Percentiles rank a stretch among this genome's conserved stretches.
phyloP scores from a whole-genome alignment of 2,888 invertebrate species.

The Sericinus montela region DNA sequence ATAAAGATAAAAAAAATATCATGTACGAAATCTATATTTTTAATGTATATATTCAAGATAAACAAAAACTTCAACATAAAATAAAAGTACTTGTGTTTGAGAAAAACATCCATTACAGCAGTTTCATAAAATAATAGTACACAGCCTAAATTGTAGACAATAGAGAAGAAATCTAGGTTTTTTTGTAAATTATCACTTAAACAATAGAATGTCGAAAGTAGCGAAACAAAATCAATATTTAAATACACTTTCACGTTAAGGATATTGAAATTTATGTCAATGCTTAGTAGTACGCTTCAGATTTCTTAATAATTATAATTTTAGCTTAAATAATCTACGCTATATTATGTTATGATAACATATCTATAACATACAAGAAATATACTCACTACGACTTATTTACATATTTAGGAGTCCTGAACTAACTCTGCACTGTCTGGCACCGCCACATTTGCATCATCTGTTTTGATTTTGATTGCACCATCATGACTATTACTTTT shows the following conservation, averaged over 20 bases:
- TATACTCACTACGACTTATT: not conserved
- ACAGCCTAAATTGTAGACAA: not conserved
- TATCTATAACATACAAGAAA: not conserved
- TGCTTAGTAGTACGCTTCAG: not conserved
- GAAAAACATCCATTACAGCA: too few species aligned
- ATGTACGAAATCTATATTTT: too few species aligned
- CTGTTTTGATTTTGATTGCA: not conserved
- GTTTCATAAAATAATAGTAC: not conserved
- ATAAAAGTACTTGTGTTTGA: too few species aligned
- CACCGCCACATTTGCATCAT: not conserved
- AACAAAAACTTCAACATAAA: too few species aligned
- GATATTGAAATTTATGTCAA: too few species aligned
- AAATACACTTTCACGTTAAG: not conserved
- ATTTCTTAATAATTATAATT: not conserved
- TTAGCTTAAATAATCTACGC: conserved; percentile 13
- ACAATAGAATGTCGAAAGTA: not conserved
- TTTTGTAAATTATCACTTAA: not conserved
- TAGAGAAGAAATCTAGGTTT: not conserved
- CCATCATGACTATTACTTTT: conserved; percentile 40
- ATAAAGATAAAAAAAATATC: too few species aligned
- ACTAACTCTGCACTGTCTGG: not conserved
- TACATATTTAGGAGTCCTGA: not conserved
- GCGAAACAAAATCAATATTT: not conserved
- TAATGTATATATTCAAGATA: too few species aligned
- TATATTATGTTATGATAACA: conserved; percentile 7